Conservation (phyloP, 2,888 invertebrate species). For the Tillus elongatus region DNA sequence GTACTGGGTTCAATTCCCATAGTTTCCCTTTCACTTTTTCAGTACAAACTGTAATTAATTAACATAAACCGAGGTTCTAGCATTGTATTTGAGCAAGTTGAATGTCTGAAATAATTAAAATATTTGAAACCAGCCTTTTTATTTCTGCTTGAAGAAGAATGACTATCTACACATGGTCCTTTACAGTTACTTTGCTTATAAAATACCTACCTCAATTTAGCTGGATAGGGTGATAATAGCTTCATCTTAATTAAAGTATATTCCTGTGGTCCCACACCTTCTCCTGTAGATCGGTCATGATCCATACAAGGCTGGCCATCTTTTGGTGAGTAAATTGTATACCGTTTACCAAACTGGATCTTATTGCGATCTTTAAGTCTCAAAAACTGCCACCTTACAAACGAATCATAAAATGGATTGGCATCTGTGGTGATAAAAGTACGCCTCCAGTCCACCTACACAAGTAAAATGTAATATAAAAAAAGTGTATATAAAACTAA, state of each 20-base stretch:
- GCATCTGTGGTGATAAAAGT: slow-evolving; percentile 98
- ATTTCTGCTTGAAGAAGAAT: no score
- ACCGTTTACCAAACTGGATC: slow-evolving; percentile 92
- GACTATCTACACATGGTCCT: no score
- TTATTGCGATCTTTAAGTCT: slow-evolving; percentile 78
- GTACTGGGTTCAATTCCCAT: no score
- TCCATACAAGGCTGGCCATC: slow-evolving; percentile 99
- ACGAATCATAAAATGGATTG: slow-evolving; percentile 96
- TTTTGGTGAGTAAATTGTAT: slow-evolving; percentile 91
- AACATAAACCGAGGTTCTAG: no score
- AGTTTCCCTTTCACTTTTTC: no score
- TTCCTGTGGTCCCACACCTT: slow-evolving; percentile 97
- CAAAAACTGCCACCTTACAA: slow-evolving; percentile 93
- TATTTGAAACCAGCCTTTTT: no score
- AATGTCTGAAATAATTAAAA: no score
- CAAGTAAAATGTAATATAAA: slow-evolving; percentile 12
- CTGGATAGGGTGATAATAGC: slow-evolving; percentile 63
- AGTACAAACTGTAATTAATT: no score
- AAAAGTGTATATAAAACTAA: slow-evolving; percentile 16
- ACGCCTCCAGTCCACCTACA: slow-evolving; percentile 91
- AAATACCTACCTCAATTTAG: slow-evolving; percentile 52
- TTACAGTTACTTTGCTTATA: no score
- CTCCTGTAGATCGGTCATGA: slow-evolving; percentile 91
- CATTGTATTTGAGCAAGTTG: no score
- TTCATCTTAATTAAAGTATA: slow-evolving; percentile 95